phyloP scores from a whole-genome alignment of 2,113 vertebrate genomes.

The human (Homo sapiens) region GRCh38 chr9:91269501-91270000 shows the following conservation, averaged over 20 bases:
- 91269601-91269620: constrained; percentile 11
- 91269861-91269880: background rate
- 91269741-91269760: background rate
- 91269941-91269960: background rate
- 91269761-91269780: background rate
- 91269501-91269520: background rate
- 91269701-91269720: background rate
- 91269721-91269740: background rate
- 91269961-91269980: background rate
- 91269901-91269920: background rate
- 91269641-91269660: background rate
- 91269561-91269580: background rate
- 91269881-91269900: background rate
- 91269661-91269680: background rate
- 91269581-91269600: background rate
- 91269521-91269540: background rate
- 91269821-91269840: background rate
- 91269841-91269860: background rate
- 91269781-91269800: background rate
- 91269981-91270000: too few relatives aligned
- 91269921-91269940: background rate
- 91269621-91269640: background rate
- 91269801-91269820: background rate
- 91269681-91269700: background rate
- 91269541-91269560: background rate